These are phyloP conservation scores for Numenius arquata DNA, from an alignment of 2,113 vertebrate species.

Conservation along the genomic window DNA sequence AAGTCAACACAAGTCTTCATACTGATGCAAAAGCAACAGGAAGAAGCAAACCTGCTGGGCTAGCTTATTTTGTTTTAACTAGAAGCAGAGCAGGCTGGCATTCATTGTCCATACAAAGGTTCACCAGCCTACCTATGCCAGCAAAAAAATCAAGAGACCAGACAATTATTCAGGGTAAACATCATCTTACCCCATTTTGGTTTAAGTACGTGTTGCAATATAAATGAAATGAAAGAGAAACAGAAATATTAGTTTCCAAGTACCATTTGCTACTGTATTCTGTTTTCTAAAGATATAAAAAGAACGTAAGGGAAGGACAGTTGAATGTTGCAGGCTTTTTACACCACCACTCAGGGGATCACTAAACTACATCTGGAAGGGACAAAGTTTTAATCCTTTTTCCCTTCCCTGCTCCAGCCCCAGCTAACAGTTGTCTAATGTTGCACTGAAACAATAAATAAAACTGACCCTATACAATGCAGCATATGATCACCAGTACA, in stretches of 20 bases:
- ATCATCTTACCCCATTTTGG: not conserved
- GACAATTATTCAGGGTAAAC: not conserved
- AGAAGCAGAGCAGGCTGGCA: not conserved
- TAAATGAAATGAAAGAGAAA: not conserved
- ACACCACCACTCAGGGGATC: not conserved
- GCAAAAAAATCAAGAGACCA: conserved; percentile 5
- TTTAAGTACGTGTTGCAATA: not conserved
- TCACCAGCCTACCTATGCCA: not conserved
- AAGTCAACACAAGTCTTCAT: conserved; percentile 35
- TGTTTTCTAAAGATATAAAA: not conserved
- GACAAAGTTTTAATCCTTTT: not conserved
- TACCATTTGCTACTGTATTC: not conserved
- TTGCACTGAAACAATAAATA: not conserved
- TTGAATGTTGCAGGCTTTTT: not conserved
- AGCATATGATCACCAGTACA: not conserved
- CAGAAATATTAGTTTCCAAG: not conserved
- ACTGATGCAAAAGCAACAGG: not conserved
- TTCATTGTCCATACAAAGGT: not conserved
- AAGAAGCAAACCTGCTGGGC: conserved; percentile 40
- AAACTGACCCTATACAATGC: not conserved
- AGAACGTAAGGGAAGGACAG: not conserved
- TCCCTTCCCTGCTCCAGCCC: accelerated
- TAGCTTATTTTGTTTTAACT: conserved; percentile 35
- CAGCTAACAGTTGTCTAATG: not conserved
- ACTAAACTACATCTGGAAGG: not conserved